Evolutionary conservation across 2,113 vertebrate genomes (phyloP).

Genomic region (Trogon surrucura): DNA sequence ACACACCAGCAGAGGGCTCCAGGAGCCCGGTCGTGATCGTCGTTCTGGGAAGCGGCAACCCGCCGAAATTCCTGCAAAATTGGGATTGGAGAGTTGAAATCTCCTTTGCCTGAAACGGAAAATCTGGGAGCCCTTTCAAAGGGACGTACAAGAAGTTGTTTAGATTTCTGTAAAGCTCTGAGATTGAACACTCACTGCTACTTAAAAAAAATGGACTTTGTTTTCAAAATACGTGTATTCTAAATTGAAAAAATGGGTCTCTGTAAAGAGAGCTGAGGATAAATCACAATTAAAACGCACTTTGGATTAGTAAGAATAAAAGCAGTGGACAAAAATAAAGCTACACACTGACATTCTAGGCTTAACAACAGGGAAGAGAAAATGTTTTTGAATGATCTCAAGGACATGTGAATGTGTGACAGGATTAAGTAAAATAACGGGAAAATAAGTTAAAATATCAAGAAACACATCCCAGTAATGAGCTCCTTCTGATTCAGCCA

Average conservation of each 20-base stretch:
- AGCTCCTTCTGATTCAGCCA: background rate
- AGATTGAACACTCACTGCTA: background rate
- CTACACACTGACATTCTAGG: background rate
- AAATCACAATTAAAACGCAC: background rate
- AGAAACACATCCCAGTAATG: background rate
- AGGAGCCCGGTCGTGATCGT: background rate
- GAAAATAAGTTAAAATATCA: background rate
- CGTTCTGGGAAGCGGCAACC: background rate
- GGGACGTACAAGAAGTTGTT: background rate
- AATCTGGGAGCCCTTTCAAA: background rate
- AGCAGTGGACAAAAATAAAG: background rate
- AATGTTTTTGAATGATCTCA: background rate
- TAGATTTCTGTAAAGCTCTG: background rate
- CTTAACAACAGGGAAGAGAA: background rate
- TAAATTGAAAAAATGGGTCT: background rate
- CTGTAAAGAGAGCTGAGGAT: background rate
- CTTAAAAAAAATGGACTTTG: background rate
- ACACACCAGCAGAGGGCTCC: background rate
- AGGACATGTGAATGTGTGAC: fast-evolving
- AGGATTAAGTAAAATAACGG: background rate
- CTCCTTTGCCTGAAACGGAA: background rate
- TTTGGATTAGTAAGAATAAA: background rate
- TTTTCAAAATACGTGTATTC: background rate
- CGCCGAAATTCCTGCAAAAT: fast-evolving
- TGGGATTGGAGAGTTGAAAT: fast-evolving